phyloP scores from a whole-genome alignment of 2,113 vertebrate genomes.

The Lasiurus borealis region DNA sequence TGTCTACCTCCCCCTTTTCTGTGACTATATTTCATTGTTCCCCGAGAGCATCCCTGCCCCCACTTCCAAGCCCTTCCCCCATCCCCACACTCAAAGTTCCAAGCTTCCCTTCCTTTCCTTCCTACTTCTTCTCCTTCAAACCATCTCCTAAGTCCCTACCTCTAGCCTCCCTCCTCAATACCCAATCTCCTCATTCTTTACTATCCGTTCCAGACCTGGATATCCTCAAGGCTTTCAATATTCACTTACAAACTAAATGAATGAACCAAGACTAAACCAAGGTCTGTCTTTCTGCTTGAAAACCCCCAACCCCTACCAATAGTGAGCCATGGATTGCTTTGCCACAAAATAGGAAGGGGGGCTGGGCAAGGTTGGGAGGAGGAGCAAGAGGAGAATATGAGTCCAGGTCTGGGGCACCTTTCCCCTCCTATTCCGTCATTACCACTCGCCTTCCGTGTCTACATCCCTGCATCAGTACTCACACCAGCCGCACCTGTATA shows the following conservation, averaged over 20 bases:
- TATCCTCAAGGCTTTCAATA: neutral
- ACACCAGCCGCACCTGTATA: neutral
- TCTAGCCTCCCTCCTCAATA: neutral
- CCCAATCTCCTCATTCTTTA: neutral
- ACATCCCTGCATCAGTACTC: neutral
- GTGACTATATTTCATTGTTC: conserved; percentile 80
- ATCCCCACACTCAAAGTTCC: neutral
- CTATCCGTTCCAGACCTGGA: neutral
- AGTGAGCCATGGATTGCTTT: neutral
- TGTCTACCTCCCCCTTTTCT: conserved; percentile 57
- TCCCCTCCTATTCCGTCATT: neutral
- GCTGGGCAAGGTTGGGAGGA: neutral
- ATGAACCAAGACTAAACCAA: neutral
- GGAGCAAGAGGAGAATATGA: neutral
- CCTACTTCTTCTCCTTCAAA: neutral
- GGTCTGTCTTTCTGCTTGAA: neutral
- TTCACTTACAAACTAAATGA: neutral
- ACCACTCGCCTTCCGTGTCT: neutral
- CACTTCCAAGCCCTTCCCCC: conserved; percentile 21
- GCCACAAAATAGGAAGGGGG: neutral
- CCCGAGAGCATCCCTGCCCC: conserved; percentile 67
- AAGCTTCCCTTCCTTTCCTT: neutral
- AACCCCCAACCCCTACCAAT: too few relatives aligned
- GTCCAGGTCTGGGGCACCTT: neutral
- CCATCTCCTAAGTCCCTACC: neutral